A percentile compares a stretch with the other conserved stretches of the same genome.
Evolutionary conservation across 2,113 vertebrate species (phyloP).

Genomic region (Ramphastos sulfuratus): DNA sequence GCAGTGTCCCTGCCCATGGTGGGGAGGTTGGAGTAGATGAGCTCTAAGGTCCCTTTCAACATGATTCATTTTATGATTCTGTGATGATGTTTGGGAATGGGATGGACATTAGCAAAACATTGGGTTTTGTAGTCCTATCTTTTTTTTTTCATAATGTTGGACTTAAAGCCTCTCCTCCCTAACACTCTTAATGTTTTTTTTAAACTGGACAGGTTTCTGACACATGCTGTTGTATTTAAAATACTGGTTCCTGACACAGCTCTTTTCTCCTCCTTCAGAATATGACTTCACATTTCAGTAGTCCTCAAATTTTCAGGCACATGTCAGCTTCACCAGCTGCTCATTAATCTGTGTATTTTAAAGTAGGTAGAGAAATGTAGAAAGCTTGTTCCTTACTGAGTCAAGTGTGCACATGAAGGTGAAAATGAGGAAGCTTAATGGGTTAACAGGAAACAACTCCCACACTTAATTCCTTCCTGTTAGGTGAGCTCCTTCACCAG

Average conservation of each 20-base stretch:
- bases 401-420: neutral
- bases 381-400: neutral
- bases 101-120: neutral
- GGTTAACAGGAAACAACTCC: constrained; percentile 31
- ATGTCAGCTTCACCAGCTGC: constrained; percentile 25
- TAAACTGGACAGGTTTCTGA: neutral
- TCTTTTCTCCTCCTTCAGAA: constrained; percentile 14
- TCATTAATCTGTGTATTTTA: constrained; percentile 26
- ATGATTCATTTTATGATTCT: too few species aligned
- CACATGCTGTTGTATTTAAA: constrained; percentile 14
- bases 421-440: neutral
- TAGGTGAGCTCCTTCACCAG: neutral
- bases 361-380: neutral
- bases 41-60: too few species aligned
- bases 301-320: neutral
- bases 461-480: constrained; percentile 15
- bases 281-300: neutral
- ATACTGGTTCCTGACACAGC: constrained; percentile 29
- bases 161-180: too few species aligned
- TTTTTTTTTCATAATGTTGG: neutral
- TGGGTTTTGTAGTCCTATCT: neutral
- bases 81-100: neutral
- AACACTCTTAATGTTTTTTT: too few species aligned
- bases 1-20: too few species aligned
- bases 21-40: too few species aligned